Conservation (phyloP, 1,140 invertebrate species). For the Bombus turneri region DNA sequence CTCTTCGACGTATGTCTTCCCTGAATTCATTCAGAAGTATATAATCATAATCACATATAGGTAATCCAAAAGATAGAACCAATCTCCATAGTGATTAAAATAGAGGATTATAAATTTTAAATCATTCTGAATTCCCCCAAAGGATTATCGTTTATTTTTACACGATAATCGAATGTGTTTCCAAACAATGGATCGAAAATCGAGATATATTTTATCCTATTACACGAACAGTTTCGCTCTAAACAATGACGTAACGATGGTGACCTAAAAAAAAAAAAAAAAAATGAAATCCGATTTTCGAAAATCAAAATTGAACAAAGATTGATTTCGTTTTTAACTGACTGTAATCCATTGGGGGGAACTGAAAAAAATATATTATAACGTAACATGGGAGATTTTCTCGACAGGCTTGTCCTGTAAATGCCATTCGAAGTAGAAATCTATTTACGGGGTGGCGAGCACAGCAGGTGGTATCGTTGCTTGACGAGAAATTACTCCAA, state of each 20-base stretch:
- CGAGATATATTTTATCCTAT: neutral
- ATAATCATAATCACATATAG: neutral
- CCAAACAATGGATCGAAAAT: neutral
- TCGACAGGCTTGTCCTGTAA: neutral
- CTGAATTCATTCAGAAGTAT: slow-evolving; percentile 76
- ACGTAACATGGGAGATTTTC: neutral
- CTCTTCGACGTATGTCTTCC: slow-evolving; percentile 93
- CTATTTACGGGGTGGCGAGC: slow-evolving; percentile 43
- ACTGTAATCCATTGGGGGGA: neutral
- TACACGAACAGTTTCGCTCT: neutral
- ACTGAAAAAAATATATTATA: too few relatives aligned
- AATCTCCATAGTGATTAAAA: neutral
- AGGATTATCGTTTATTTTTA: too few relatives aligned
- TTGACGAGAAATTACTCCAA: slow-evolving; percentile 53
- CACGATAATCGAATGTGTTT: neutral
- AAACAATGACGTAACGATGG: neutral
- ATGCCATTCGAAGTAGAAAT: slow-evolving; percentile 41
- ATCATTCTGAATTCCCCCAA: too few relatives aligned
- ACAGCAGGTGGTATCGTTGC: slow-evolving; percentile 42
- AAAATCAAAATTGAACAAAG: neutral
- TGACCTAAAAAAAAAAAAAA: too few relatives aligned
- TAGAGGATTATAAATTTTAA: too few relatives aligned
- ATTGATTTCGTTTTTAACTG: slow-evolving; percentile 11
- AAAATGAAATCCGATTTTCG: slow-evolving; percentile 2
- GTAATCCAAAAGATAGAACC: neutral